phyloP scores from a whole-genome alignment of 2,113 vertebrate genomes.

The Limanda limanda region DNA sequence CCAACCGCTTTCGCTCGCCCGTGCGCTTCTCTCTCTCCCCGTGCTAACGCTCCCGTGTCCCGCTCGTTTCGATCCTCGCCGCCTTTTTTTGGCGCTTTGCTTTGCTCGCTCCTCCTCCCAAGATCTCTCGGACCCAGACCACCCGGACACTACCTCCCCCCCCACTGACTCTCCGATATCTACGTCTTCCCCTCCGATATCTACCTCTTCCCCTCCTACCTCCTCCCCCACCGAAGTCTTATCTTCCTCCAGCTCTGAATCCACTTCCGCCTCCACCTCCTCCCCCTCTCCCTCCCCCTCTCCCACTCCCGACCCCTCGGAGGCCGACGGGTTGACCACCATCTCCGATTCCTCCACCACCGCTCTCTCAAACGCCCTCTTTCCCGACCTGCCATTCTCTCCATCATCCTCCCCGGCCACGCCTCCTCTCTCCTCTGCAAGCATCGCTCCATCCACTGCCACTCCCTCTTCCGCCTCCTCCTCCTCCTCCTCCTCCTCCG shows the following conservation, averaged over 20 bases:
- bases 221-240: background rate
- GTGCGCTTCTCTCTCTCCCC: conserved; percentile 54
- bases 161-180: background rate
- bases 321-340: background rate
- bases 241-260: background rate
- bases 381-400: conserved; percentile 43
- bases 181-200: conserved; percentile 6
- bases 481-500: conserved; percentile 2
- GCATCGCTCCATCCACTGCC: conserved; percentile 19
- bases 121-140: conserved; percentile 38
- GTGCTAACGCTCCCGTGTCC: conserved; percentile 22
- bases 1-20: conserved; percentile 46
- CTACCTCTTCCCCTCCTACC: background rate
- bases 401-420: conserved; percentile 5
- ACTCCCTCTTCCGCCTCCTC: background rate
- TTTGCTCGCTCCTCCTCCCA: conserved; percentile 29
- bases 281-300: conserved; percentile 2
- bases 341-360: conserved; percentile 3
- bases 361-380: conserved; percentile 62
- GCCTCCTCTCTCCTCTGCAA: background rate
- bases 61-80: conserved; percentile 40
- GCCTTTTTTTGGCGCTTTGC: conserved; percentile 34
- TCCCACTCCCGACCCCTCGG: background rate
- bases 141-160: conserved; percentile 27
- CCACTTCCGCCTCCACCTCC: background rate